Base-by-base conservation (phyloP, 2,888 invertebrate species). In the Baronia brevicornis region DNA sequence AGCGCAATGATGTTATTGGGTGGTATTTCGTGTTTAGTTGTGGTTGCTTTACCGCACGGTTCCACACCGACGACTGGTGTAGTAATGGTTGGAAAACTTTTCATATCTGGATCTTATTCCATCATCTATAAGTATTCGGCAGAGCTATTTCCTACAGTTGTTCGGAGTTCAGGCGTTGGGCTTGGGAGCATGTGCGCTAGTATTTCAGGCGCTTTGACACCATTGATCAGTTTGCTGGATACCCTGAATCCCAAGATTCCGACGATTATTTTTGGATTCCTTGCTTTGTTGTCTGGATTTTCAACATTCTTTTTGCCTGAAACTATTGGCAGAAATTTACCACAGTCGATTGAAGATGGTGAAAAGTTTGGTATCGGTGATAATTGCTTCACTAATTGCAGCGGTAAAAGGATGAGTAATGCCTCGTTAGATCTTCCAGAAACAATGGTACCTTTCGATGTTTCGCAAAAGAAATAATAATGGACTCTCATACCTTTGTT, bases 81-180 rank as follows among this genome's bases (percentile, higher is more conserved):
- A 17, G 92, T 92, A 0, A 90, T 94, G 85, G 59, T 92, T 10
- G 94, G 94, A 1, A 95, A 95, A 69, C 85, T 94, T 15, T 90
- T 93, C 51, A 93, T 95, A 48, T 92, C 94, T 9, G 91, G 92
- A 28, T 93, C 94, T 0, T 95, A 93, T 66, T 94, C 93, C 1
- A 91, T 94, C 8, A 90, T 93, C 41, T 95, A 94, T 64, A 94
- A 94, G 57, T 95, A 94, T 64, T 94, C 94, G 0, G 94, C 94
- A 0, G 94, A 95, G 70, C 66, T 94, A 4, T 95, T 94, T 55
- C 95, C 94, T 0, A 95, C 95, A 0, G 94, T 94, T 0, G 88
- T 95, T 2, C 86, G 95, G 9, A 94, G 94, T 60, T 93, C 94
- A 0, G 94, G 93, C 0, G 87, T 95, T 48, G 94, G 95, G 0